Percentiles rank a stretch among this genome's conserved stretches.
phyloP scores from a whole-genome alignment of 2,797 vertebrate genomes.

The Phataginus tricuspis region DNA sequence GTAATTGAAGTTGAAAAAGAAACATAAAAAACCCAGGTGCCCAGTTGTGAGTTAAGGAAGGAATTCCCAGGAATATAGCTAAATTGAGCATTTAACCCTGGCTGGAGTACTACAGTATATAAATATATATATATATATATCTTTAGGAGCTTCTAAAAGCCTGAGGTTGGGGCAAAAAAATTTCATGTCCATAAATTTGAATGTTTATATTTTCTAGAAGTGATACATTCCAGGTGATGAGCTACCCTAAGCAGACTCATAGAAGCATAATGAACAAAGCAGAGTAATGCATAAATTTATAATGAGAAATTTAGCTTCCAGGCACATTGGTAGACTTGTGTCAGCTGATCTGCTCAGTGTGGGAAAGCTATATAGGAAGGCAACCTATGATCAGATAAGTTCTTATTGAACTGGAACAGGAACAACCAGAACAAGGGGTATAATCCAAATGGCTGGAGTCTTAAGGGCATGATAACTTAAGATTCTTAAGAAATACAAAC shows the following conservation, averaged over 20 bases:
- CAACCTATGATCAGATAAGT: neutral
- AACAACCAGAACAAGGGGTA: neutral
- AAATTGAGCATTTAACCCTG: neutral
- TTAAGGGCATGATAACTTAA: neutral
- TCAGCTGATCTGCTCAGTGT: slow-evolving; percentile 1
- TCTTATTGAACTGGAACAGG: neutral
- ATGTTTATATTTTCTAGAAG: slow-evolving; percentile 31
- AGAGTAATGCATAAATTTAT: neutral
- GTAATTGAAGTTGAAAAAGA: slow-evolving; percentile 28
- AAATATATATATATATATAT: no score
- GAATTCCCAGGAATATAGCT: neutral
- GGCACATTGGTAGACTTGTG: neutral
- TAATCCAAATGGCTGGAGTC: neutral
- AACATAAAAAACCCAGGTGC: neutral
- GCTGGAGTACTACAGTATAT: neutral
- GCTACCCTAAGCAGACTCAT: neutral
- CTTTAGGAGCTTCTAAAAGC: neutral
- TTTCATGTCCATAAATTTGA: neutral
- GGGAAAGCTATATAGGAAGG: neutral
- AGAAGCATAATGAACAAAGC: neutral
- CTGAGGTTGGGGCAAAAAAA: neutral
- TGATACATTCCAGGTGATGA: neutral
- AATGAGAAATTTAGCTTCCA: slow-evolving; percentile 19
- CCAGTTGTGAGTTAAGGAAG: neutral
- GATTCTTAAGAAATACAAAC: neutral